Percentiles rank a stretch among this genome's conserved stretches.
Evolutionary conservation across 2,888 invertebrate species (phyloP).

Genomic region (Mesorhabditis sp.): DNA sequence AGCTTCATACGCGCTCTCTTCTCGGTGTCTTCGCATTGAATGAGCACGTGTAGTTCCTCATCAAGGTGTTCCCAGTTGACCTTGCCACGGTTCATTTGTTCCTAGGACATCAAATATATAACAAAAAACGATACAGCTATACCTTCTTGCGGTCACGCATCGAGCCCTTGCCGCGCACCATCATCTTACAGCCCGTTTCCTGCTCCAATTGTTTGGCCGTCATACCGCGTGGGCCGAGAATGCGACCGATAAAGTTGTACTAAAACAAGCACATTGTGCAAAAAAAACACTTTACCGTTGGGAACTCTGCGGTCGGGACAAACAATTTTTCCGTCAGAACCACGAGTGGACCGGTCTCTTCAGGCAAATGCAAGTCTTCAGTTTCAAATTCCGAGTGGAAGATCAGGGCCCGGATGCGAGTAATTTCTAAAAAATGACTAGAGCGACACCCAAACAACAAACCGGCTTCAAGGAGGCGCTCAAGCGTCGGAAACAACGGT

Average conservation of each 20-base stretch:
- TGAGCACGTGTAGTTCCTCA: conserved; percentile 91
- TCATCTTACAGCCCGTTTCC: conserved; percentile 99
- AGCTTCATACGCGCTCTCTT: conserved; percentile 92
- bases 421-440: conserved; percentile 77
- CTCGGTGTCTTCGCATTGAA: conserved; percentile 86
- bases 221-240: conserved; percentile 98
- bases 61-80: conserved; percentile 99
- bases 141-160: conserved; percentile 82
- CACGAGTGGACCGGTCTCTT: conserved; percentile 66
- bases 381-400: conserved; percentile 59
- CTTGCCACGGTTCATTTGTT: conserved; percentile 96
- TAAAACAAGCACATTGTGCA: conserved; percentile 66
- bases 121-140: conserved; percentile 51
- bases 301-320: conserved; percentile 98
- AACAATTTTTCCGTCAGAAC: conserved; percentile 97
- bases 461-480: conserved; percentile 50
- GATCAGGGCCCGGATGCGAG: conserved; percentile 89
- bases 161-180: conserved; percentile 86
- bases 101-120: conserved; percentile 66
- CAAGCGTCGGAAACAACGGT: conserved; percentile 43
- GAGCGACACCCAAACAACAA: neutral
- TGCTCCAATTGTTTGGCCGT: conserved; percentile 99
- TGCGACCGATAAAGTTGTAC: conserved; percentile 99
- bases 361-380: neutral
- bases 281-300: conserved; percentile 77